Base-by-base conservation (phyloP, 2,797 vertebrate genomes). In the Anas acuta region DNA sequence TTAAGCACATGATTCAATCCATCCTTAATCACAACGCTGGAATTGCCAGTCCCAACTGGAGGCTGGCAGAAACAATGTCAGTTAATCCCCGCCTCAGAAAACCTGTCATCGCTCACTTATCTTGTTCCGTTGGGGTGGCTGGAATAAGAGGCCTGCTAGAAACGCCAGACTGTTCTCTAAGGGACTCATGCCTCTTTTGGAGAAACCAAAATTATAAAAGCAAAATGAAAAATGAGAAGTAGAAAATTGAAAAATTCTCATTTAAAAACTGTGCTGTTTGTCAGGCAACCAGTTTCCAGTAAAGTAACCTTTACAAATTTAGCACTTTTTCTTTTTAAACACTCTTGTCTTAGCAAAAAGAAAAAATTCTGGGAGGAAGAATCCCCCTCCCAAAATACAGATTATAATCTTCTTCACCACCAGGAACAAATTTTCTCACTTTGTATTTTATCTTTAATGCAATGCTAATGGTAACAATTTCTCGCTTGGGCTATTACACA, bases 371-470 rank as follows among this genome's bases (percentile, higher is more conserved):
- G 39, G 28, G 58, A 85, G 62, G 72, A 67, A 72, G 65, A 65
- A 69, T 20, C 26, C 43, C 22, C 18, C 71, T 65, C 20, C 18
- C 16, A 17, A 6, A 35, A 39, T 56, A 61, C 20, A 56, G 33
- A 62, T 78, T 41, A 20, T 11, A 56, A 64, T 26, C 5, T 12
- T 67, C 64, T 25, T 65, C 22, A 1, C 54, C 62, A 49, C 65
- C 85, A 72, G 82, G 16, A 54, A 53, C 75, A 54, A 22, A 30
- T 77, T 66, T 84, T 74, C 81, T 84, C 95, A 91, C 82, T 57
- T 93, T 62, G 64, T 58, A 58, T 66, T 95, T 89, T 66, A 82
- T 91, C 76, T 93, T 82, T 69, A 69, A 83, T 79, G 85, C 62
- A 75, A 67, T 65, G 84, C 62, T 87, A 92, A 94, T 13, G 21